These are phyloP conservation scores for Saccopteryx leptura DNA, from an alignment of 2,113 vertebrate genomes.

Conservation along the genomic window DNA sequence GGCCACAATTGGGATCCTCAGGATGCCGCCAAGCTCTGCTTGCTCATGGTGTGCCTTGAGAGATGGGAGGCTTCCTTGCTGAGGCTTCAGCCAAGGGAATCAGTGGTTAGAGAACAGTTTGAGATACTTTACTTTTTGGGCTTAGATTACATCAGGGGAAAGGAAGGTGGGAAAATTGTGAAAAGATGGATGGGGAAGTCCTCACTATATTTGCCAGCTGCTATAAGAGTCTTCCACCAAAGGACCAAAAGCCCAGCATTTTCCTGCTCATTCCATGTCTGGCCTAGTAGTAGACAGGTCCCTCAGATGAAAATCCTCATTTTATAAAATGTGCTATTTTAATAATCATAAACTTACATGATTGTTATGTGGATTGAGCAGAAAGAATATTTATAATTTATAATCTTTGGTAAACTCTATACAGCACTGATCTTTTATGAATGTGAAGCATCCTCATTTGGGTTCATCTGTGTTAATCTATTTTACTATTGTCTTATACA, in stretches of 20 bases:
- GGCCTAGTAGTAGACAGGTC: not conserved
- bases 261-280: not conserved
- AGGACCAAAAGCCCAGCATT: not conserved
- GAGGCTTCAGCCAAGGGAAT: not conserved
- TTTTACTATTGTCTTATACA: not conserved
- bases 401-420: not conserved
- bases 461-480: not conserved
- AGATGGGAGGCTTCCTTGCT: not conserved
- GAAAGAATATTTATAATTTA: not conserved
- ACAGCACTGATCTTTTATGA: not conserved
- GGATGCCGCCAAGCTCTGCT: fast-evolving
- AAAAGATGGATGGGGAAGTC: not conserved
- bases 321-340: not conserved
- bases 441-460: not conserved
- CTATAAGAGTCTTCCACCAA: not conserved
- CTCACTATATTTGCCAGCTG: not conserved
- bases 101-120: not conserved
- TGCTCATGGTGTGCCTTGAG: not conserved
- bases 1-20: not conserved
- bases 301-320: not conserved
- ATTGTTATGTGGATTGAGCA: not conserved
- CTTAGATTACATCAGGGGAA: not conserved
- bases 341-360: not conserved
- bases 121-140: not conserved
- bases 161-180: not conserved